phyloP scores from a whole-genome alignment of 1,140 invertebrate genomes.

The Drosophila nasuta region DNA sequence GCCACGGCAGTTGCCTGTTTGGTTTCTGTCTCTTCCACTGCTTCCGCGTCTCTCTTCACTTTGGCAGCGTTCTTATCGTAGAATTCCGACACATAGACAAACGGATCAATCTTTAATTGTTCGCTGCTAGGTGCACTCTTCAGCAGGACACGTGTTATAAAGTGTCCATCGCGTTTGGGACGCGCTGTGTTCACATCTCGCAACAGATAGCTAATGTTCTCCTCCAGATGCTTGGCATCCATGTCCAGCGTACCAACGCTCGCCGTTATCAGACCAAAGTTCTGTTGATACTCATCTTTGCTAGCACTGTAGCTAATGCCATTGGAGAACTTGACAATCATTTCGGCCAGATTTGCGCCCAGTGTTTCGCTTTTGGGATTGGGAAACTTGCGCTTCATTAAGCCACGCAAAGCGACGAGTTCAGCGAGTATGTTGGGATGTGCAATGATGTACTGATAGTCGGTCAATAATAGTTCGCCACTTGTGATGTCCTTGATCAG shows the following conservation, averaged over 20 bases:
- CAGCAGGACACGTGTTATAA: slow-evolving; percentile 87
- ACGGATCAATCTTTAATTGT: slow-evolving; percentile 88
- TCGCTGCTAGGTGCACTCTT: slow-evolving; percentile 87
- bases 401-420: slow-evolving; percentile 89
- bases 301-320: slow-evolving; percentile 89
- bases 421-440: slow-evolving; percentile 92
- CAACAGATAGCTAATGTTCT: slow-evolving; percentile 88
- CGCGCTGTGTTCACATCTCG: slow-evolving; percentile 87
- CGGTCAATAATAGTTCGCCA: slow-evolving; percentile 88
- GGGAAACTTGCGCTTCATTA: slow-evolving; percentile 92
- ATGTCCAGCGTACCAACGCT: slow-evolving; percentile 90
- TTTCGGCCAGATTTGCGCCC: slow-evolving; percentile 86
- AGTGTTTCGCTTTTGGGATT: slow-evolving; percentile 89
- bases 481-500: slow-evolving; percentile 91
- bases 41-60: slow-evolving; percentile 38
- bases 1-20: slow-evolving; percentile 12
- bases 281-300: slow-evolving; percentile 88
- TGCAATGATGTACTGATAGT: slow-evolving; percentile 91
- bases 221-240: slow-evolving; percentile 88
- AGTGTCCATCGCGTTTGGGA: slow-evolving; percentile 88
- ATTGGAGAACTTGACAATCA: slow-evolving; percentile 88
- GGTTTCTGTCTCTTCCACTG: slow-evolving; percentile 21
- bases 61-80: slow-evolving; percentile 67
- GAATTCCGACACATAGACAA: slow-evolving; percentile 86
- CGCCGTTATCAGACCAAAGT: slow-evolving; percentile 89